Evolutionary conservation across 1,140 invertebrate genomes (phyloP), one percentile per base, ranked within the genome.

Genomic region (Procambarus virginalis): DNA sequence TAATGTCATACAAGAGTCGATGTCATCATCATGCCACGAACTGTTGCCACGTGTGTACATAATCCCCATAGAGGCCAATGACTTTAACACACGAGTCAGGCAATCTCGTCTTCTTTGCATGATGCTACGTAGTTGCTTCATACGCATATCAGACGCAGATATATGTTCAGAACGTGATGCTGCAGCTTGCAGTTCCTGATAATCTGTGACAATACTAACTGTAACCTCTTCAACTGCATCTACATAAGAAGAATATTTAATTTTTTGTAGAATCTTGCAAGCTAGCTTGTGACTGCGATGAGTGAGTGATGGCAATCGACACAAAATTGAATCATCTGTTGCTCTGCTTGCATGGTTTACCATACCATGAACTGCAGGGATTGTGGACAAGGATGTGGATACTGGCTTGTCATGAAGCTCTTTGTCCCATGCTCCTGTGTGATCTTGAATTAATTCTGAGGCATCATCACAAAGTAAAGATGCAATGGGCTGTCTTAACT

Each of bases 401-500:
- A 70, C 48, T 9, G 8, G 3, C 48, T 14, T 8, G 3, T 48
- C 58, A 58, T 68, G 10, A 48, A 83, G 22, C 49, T 91, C 84
- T 87, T 91, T 86, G 77, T 91, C 90, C 90, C 90, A 91, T 17
- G 78, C 85, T 49, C 90, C 90, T 48, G 70, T 84, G 17, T 83
- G 87, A 68, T 83, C 70, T 78, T 78, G 34, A n/a, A 3, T 70
- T 20, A 86, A 49, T 45, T 91, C 90, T 70, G 82, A 85, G 70
- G 60, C 86, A 20, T 76, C 77, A 68, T 89, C 84, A 81, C 70
- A 76, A n/a, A 92, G 75, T 9, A 90, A 34, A 89, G 92, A 93
- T 95, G 95, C 94, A 94, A 91, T 92, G n/a, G 92, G 84, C 70
- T 81, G 83, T 45, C 90, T 60, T 20, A 92, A 68, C 20, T 84